phyloP scores from a whole-genome alignment of 2,797 vertebrate genomes.

The Perdix hodgsoniae region DNA sequence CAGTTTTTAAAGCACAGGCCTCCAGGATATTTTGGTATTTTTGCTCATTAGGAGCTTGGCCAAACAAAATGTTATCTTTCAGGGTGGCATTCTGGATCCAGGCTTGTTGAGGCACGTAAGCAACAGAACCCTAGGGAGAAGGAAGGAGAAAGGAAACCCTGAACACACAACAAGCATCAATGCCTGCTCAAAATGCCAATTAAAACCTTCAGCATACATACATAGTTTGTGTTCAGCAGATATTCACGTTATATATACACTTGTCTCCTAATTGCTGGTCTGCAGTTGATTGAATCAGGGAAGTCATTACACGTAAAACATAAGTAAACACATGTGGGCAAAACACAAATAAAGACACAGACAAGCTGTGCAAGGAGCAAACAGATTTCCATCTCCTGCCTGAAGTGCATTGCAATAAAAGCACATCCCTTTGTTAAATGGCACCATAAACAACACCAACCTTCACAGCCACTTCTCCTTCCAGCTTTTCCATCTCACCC shows the following conservation, averaged over 20 bases:
- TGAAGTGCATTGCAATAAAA: not conserved
- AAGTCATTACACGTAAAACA: not conserved
- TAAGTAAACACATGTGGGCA: not conserved
- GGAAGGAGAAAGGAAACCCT: not conserved
- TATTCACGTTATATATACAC: not conserved
- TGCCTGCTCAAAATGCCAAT: not conserved
- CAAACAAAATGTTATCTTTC: slow-evolving; percentile 96
- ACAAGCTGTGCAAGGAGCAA: not conserved
- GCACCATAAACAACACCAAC: slow-evolving; percentile 75
- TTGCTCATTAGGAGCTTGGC: slow-evolving; percentile 83
- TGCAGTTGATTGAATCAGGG: not conserved
- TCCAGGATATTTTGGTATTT: slow-evolving; percentile 89
- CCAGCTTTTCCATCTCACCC: slow-evolving; percentile 95
- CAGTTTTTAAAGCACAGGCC: slow-evolving; percentile 90
- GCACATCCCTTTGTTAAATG: not conserved
- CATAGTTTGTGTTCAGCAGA: not conserved
- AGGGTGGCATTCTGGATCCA: slow-evolving; percentile 97
- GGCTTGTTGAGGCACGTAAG: slow-evolving; percentile 96
- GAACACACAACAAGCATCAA: not conserved
- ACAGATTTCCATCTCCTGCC: not conserved
- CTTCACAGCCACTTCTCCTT: slow-evolving; percentile 89
- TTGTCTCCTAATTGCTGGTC: not conserved
- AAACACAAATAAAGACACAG: not conserved
- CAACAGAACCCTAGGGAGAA: slow-evolving; percentile 89
- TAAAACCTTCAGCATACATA: not conserved